Base-by-base conservation (phyloP, 2,888 invertebrate genomes). In the Yponomeuta evonymella region DNA sequence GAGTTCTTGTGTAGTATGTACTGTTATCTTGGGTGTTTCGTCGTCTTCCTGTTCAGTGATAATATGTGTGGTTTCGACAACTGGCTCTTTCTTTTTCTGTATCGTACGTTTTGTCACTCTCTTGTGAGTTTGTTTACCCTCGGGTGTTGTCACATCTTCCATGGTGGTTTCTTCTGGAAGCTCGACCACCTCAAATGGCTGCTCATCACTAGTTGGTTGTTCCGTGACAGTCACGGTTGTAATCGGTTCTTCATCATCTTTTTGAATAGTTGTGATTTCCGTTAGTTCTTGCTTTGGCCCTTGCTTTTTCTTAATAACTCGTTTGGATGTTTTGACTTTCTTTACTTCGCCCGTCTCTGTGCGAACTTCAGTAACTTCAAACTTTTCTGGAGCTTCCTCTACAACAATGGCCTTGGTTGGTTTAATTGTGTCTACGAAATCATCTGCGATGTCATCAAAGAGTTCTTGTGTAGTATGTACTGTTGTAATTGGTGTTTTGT, bases 261-360 rank as follows among this genome's bases (percentile, higher is more conserved):
- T 30, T 80, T 74, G 43, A 79, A 72, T 74, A 80, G 82, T 75
- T 79, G 43, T 71, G 15, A 86, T 88, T 83, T 80, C 84, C 78
- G 79, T 89, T 75, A 84, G 86, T 82, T 78, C 82, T 77, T 73
- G 65, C 66, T 73, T 75, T 9, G 75, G 80, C 15, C 86, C 82
- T 72, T 82, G 80, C 51, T 81, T 82, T 74, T 86, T 88, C 71
- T 77, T 79, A 76, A 75, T 64, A 12, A 67, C 51, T 5, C 72
- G 70, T 33, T 72, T 72, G 5, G 70, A 58, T 5, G 71, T 70
- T 30, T 70, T 71, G 12, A 72, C 36, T 10, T 69, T 64, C 66
- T 73, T 71, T 5, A 66, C 15, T 6, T 69, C 67, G 5, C 72
- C 71, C 1, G 63, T 69, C 23, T 71, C 68, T 2, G 71, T 51